These are phyloP conservation scores for Accipiter virgatus DNA, from an alignment of 2,113 vertebrate species.

Conservation along the genomic window DNA sequence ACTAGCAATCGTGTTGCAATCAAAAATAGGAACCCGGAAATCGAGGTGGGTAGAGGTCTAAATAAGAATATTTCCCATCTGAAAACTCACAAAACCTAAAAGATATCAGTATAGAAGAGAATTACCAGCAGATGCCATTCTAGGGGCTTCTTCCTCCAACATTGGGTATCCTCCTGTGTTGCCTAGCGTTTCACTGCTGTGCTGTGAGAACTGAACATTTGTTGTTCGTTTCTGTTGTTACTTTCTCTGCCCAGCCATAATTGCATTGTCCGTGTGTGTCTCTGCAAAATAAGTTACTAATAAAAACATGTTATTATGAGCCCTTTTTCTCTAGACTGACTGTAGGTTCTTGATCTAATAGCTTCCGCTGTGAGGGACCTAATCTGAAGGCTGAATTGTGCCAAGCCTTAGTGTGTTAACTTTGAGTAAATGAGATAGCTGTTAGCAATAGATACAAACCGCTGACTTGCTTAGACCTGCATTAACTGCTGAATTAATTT, in stretches of 20 bases:
- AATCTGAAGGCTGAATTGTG: background rate
- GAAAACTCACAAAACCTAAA: background rate
- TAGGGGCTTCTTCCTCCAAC: background rate
- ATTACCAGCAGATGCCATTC: background rate
- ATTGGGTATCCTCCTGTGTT: background rate
- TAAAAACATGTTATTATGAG: background rate
- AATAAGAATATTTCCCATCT: background rate
- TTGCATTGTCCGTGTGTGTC: rapidly evolving
- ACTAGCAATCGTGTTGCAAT: background rate
- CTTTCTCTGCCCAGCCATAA: background rate
- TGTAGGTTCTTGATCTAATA: background rate
- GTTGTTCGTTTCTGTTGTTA: background rate
- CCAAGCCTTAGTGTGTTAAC: background rate
- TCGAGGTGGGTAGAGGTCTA: background rate
- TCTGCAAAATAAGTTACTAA: background rate
- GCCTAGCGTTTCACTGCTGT: background rate
- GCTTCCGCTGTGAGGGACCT: background rate
- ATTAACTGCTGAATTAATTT: slow-evolving; percentile 18
- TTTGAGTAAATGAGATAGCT: background rate
- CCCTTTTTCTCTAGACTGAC: background rate
- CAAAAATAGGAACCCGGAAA: background rate
- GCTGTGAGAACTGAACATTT: background rate
- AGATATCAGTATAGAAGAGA: background rate
- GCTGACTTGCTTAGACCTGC: background rate
- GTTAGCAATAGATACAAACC: background rate